Evolutionary conservation across 1,140 invertebrate species (phyloP), one percentile per base, ranked within the genome.

Genomic region (Dendrolimus punctatus): DNA sequence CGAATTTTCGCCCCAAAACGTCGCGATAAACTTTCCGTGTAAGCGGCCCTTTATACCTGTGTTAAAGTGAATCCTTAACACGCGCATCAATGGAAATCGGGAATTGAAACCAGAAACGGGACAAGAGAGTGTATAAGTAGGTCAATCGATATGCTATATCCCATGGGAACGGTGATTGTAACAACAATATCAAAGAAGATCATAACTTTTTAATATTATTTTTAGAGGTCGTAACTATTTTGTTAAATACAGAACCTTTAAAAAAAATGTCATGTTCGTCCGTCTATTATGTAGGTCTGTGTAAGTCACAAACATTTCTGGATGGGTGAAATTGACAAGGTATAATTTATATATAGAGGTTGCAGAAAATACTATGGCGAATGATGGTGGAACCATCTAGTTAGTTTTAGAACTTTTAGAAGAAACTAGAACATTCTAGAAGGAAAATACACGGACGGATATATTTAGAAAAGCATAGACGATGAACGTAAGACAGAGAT

Each of bases 101-200:
- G 42, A 6, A 38, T 47, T 48, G 40, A 51, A 46, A 43, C 47
- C 55, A 57, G 52, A 57, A 59, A 63, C 58, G 58, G 55, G 56
- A 49, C 58, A n/a, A 37, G 50, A 46, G 51, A 55, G 46, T 45
- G 51, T 40, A 61, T 62, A 73, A 71, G 68, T 74, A 74, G 71
- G 71, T 74, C 71, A 69, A 74, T 74, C 71, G 66, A 74, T 73
- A 73, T 58, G 53, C 52, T 49, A 63, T 63, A 64, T 58, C 58
- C 60, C 56, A 50, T 8, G 40, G 52, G 36, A 41, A 58, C 49
- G 39, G 44, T 60, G 50, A 60, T 63, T 66, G 60, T 57, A 63
- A 64, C 62, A 58, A 60, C 54, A 61, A 61, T 61, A 58, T 50
- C 41, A 44, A 56, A 23, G 23, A 23, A 23, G 41, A 57, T 48